Base-by-base conservation (phyloP, 2,888 invertebrate species). In the Tetranychus truncatus region DNA sequence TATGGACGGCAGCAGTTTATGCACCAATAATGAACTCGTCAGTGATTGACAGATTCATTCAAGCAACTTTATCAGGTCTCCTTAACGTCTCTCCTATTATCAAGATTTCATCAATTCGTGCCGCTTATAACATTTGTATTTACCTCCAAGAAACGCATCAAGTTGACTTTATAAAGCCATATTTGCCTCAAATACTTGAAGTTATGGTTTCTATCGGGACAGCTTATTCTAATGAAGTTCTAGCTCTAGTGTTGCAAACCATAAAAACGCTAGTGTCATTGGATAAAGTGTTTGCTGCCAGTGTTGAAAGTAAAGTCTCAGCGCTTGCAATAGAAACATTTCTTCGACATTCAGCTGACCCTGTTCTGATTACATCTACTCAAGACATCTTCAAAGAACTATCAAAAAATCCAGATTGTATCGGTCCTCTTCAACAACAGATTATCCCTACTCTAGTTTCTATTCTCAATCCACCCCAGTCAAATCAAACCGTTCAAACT, bases 261-360 rank as follows among this genome's bases (percentile, higher is more conserved):
- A 79, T 87, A 15, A 82, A 84, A 1, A 83, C 84, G 21, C 84
- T 87, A 72, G 81, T 87, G 45, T 82, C 84, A 73, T 86, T 88
- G 74, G 88, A 89, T 81, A 84, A 85, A 65, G 83, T 84, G 72
- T 88, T 88, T 80, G 88, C 89, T 2, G 87, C 86, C 18, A 84
- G 86, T 9, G 84, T 86, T 18, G 88, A 88, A 79, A 82, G 82
- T 45, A 88, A 88, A 82, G 84, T 89, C 21, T 87, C 87, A 46
- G 88, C 89, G 0, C 80, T 89, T 46, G 85, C 87, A 6, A 87
- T 89, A 77, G 88, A 88, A 6, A 86, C 88, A 1, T 88, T 89
- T 80, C 83, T 89, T 0, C 88, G 88, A 81, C 87, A 87, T 75
- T 74, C 79, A 78, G 67, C 80, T 84, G 89, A 89, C 82, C 88